Percentiles rank a stretch among this genome's conserved stretches.
Evolutionary conservation across 2,888 invertebrate species (phyloP).

Genomic region (Empis stercorea): DNA sequence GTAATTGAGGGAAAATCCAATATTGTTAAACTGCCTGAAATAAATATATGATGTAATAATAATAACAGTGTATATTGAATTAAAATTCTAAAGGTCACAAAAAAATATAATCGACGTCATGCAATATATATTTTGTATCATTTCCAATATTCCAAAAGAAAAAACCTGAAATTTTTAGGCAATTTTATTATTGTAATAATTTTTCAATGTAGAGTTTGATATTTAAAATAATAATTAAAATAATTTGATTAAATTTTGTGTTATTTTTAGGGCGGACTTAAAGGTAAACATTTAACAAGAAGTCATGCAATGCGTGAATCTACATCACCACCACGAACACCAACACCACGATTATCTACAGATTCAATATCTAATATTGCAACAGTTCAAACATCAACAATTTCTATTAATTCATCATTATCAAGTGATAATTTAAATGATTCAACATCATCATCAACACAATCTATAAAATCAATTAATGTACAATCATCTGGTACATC

Average conservation of each 20-base stretch:
- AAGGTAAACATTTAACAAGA: constrained; percentile 71
- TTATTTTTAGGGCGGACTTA: constrained; percentile 47
- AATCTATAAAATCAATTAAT: background rate
- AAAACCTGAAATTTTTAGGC: too few relatives aligned
- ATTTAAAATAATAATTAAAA: too few relatives aligned
- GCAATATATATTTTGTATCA: too few relatives aligned
- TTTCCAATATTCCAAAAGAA: too few relatives aligned
- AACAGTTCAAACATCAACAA: background rate
- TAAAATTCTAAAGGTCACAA: too few relatives aligned
- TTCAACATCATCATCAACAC: background rate
- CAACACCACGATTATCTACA: constrained; percentile 36
- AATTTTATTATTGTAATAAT: too few relatives aligned
- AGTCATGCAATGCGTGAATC: constrained; percentile 86
- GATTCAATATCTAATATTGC: background rate
- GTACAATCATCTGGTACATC: background rate
- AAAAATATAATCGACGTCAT: too few relatives aligned
- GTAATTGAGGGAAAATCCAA: too few relatives aligned
- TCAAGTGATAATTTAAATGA: background rate
- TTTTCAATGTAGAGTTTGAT: background rate
- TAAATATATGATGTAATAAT: too few relatives aligned
- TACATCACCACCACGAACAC: constrained; percentile 48
- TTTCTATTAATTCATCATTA: background rate
- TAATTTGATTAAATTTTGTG: constrained; percentile 4
- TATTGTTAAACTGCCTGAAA: too few relatives aligned
- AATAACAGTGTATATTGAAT: too few relatives aligned